A percentile compares a stretch with the other conserved stretches of the same genome.
phyloP scores from a whole-genome alignment of 2,888 invertebrate species.

The Mythimna lalbum region DNA sequence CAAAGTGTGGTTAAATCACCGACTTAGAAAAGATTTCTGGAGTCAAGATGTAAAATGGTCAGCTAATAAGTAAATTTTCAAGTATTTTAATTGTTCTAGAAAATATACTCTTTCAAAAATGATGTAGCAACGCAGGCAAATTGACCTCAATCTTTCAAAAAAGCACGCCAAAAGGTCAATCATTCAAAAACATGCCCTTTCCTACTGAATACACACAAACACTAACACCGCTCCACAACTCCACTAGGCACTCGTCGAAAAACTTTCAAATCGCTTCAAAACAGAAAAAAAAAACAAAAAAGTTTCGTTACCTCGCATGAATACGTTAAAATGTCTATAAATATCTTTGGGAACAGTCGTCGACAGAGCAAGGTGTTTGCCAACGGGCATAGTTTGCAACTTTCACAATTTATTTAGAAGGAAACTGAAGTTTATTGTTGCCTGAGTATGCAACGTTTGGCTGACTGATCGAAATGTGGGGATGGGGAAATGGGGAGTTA shows the following conservation, averaged over 20 bases:
- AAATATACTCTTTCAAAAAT: neutral
- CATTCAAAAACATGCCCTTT: neutral
- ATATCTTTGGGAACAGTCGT: slow-evolving; percentile 52
- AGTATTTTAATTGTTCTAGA: neutral
- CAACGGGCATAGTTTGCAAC: slow-evolving; percentile 57
- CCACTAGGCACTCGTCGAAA: slow-evolving; percentile 2
- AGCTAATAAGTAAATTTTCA: too few species aligned
- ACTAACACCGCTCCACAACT: neutral
- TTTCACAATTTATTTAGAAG: slow-evolving; percentile 60
- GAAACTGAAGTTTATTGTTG: slow-evolving; percentile 41
- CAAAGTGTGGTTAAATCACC: neutral
- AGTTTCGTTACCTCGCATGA: slow-evolving; percentile 47
- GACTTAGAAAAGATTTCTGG: too few species aligned
- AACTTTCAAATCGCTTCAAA: slow-evolving; percentile 43
- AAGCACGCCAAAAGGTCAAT: slow-evolving; percentile 7
- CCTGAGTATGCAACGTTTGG: slow-evolving; percentile 16
- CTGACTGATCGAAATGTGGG: slow-evolving; percentile 28
- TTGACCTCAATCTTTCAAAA: neutral
- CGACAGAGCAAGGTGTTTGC: slow-evolving; percentile 62
- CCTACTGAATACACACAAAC: slow-evolving; percentile 14
- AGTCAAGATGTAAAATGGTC: too few species aligned
- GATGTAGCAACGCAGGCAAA: neutral
- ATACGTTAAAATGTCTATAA: slow-evolving; percentile 61
- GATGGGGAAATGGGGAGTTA: neutral
- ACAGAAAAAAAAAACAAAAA: slow-evolving; percentile 36